Evolutionary conservation across 2,113 vertebrate genomes (phyloP).

Genomic region (Eidolon helvum): DNA sequence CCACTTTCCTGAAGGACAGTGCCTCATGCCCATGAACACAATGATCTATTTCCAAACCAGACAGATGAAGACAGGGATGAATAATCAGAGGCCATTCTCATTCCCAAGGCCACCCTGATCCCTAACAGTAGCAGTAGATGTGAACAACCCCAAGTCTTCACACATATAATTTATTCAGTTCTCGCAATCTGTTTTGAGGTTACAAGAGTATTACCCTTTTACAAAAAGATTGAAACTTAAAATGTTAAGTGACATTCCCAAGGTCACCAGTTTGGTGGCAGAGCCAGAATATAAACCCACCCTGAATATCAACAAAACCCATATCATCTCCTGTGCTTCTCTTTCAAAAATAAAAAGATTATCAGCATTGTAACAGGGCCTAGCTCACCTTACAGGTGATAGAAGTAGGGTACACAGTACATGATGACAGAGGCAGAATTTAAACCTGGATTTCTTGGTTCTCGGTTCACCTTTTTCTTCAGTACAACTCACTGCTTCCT

Average conservation of each 20-base stretch:
- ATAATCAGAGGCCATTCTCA: neutral
- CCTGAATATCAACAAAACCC: neutral
- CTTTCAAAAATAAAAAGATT: neutral
- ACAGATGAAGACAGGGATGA: neutral
- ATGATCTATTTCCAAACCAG: neutral
- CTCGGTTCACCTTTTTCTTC: neutral
- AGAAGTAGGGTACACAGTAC: neutral
- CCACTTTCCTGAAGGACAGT: neutral
- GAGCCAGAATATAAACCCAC: neutral
- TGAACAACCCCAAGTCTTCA: neutral
- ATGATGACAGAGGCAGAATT: neutral
- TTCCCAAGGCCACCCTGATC: neutral
- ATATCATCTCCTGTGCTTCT: neutral
- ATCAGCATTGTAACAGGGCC: neutral
- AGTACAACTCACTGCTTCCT: neutral
- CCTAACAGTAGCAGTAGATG: neutral
- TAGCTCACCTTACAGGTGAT: neutral
- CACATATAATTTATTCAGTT: neutral
- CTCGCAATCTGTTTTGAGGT: neutral
- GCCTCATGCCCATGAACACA: neutral
- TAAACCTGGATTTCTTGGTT: neutral
- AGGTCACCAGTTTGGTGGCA: neutral
- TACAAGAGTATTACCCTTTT: neutral
- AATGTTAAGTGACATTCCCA: neutral
- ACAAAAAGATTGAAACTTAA: neutral